These are phyloP conservation scores for Dufourea novaeangliae DNA, from an alignment of 1,140 invertebrate species.

Conservation along the genomic window DNA sequence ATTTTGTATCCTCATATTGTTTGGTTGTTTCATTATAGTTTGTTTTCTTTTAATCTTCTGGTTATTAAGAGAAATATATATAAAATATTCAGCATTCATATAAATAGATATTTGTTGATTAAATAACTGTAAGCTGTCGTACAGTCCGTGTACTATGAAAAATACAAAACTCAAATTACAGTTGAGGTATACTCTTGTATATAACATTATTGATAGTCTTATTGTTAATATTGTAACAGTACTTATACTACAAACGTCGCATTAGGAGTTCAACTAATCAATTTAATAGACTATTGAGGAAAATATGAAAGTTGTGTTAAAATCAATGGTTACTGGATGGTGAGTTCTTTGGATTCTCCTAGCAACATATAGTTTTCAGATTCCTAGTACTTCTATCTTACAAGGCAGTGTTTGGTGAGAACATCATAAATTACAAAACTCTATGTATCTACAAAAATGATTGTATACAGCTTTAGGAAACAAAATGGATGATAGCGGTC, in stretches of 20 bases:
- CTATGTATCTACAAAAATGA: constrained; percentile 24
- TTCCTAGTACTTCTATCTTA: constrained; percentile 50
- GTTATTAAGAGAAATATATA: not conserved
- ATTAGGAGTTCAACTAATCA: not conserved
- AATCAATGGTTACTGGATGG: not conserved
- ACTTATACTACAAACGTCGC: not conserved
- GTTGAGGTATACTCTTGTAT: not conserved
- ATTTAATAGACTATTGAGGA: not conserved
- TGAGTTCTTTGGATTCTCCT: constrained; percentile 52
- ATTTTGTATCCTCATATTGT: not conserved
- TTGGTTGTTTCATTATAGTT: not conserved
- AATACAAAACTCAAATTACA: not conserved
- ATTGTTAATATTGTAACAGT: not conserved
- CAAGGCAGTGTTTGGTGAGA: constrained; percentile 47
- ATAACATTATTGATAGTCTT: not conserved
- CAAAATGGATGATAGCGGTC: not conserved
- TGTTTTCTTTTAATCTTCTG: not conserved
- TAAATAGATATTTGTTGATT: not conserved
- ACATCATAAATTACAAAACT: not conserved
- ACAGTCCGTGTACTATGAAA: not conserved
- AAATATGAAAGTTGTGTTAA: not conserved
- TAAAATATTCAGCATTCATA: not conserved
- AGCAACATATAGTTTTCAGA: constrained; percentile 30
- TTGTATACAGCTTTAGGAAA: not conserved
- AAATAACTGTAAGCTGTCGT: not conserved